A percentile compares a stretch with the other conserved stretches of the same genome.
phyloP scores from a whole-genome alignment of 1,140 invertebrate species.

The Dreissena rostriformis region DNA sequence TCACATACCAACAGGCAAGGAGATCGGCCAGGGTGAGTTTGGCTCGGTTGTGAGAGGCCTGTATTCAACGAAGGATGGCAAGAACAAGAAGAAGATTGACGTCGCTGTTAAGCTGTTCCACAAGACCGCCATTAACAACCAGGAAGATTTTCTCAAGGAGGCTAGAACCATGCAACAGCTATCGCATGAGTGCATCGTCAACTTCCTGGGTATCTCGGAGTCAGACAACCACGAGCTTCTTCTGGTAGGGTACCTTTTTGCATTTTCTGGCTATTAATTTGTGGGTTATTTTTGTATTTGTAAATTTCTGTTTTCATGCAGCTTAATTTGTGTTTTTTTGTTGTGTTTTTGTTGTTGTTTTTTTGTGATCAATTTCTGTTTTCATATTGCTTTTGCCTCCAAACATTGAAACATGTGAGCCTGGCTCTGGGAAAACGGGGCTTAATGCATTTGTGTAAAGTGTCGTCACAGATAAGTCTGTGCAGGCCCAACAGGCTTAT shows the following conservation, averaged over 20 bases:
- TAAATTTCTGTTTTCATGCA: no score
- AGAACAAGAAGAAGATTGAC: slow-evolving; percentile 79
- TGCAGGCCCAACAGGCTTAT: no score
- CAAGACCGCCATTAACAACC: slow-evolving; percentile 74
- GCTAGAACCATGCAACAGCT: slow-evolving; percentile 95
- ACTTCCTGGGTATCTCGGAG: slow-evolving; percentile 91
- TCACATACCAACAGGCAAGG: slow-evolving; percentile 76
- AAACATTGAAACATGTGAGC: no score
- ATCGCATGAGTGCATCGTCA: slow-evolving; percentile 93
- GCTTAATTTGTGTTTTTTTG: no score
- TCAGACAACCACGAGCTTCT: slow-evolving; percentile 85
- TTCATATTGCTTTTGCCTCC: no score
- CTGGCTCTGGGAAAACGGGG: no score
- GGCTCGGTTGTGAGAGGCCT: slow-evolving; percentile 91
- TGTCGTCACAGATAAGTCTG: no score
- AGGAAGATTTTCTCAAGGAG: slow-evolving; percentile 85
- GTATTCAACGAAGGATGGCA: slow-evolving; percentile 78
- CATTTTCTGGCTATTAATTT: no score
- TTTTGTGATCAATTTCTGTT: no score
- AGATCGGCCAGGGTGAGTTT: slow-evolving; percentile 94
- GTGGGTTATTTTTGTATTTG: no score
- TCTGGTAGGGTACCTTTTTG: slow-evolving; percentile 84
- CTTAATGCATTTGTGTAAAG: no score
- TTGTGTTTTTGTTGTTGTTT: no score
- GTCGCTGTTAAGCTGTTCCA: slow-evolving; percentile 93